Evolutionary conservation across 1,140 invertebrate species (phyloP).

Genomic region (Trachymyrmex septentrionalis): DNA sequence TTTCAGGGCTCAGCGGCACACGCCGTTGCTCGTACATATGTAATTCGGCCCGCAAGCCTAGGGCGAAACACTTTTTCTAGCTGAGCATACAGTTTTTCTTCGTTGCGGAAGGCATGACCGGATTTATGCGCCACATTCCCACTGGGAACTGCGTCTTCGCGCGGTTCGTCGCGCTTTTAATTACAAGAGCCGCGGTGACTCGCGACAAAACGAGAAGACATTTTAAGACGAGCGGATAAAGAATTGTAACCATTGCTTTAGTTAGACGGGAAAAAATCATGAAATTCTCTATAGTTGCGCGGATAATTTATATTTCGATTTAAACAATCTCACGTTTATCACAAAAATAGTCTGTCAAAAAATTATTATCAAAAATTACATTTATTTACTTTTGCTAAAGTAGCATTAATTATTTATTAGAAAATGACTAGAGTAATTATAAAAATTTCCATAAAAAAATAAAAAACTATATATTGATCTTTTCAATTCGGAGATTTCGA

Average conservation of each 20-base stretch:
- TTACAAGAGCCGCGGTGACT: conserved; percentile 21
- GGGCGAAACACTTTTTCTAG: conserved; percentile 59
- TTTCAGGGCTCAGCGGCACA: conserved; percentile 32
- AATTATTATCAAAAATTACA: background rate
- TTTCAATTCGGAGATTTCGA: no score
- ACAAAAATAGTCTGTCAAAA: background rate
- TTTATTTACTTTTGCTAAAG: no score
- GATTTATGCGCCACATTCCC: conserved; percentile 61
- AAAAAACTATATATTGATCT: no score
- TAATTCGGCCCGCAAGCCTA: conserved; percentile 55
- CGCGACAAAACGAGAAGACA: background rate
- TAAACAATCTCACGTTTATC: background rate
- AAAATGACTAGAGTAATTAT: no score
- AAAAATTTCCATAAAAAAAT: no score
- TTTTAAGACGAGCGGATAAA: background rate
- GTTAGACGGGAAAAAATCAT: background rate
- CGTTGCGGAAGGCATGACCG: conserved; percentile 40
- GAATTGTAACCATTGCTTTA: background rate
- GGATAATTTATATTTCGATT: background rate
- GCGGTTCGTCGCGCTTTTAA: conserved; percentile 35
- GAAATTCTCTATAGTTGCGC: background rate
- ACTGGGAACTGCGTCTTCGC: background rate
- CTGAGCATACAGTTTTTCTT: conserved; percentile 70
- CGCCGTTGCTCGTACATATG: conserved; percentile 25
- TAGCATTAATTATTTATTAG: no score